phyloP scores from a whole-genome alignment of 2,797 vertebrate genomes.

The Anableps anableps region DNA sequence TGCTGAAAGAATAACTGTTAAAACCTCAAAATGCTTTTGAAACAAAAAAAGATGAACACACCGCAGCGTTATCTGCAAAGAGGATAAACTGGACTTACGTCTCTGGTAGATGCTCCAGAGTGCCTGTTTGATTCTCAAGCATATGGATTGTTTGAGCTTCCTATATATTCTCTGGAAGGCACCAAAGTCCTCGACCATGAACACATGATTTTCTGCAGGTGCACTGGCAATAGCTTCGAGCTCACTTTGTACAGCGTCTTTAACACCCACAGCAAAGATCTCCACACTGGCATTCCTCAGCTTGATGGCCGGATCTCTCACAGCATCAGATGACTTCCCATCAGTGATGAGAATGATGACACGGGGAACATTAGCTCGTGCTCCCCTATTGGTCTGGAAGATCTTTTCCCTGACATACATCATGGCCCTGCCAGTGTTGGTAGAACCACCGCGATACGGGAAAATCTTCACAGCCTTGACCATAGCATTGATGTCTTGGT shows the following conservation, averaged over 20 bases:
- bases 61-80: constrained; percentile 25
- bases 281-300: constrained; percentile 91
- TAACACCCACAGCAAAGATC: constrained; percentile 97
- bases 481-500: constrained; percentile 85
- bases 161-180: constrained; percentile 97
- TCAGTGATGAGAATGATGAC: constrained; percentile 98
- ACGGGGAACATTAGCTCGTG: constrained; percentile 89
- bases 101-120: constrained; percentile 87
- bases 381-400: constrained; percentile 86
- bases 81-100: constrained; percentile 81
- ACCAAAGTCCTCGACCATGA: constrained; percentile 97
- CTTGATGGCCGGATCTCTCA: constrained; percentile 89
- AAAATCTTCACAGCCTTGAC: constrained; percentile 92
- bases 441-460: constrained; percentile 97
- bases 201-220: constrained; percentile 92
- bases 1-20: too few species aligned
- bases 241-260: constrained; percentile 93
- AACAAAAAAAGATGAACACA: background rate
- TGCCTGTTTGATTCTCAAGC: constrained; percentile 95
- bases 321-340: constrained; percentile 96
- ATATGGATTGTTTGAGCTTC: constrained; percentile 95
- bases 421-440: constrained; percentile 98
- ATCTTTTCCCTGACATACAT: constrained; percentile 93
- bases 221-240: constrained; percentile 93
- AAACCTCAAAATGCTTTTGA: too few species aligned